Evolutionary conservation across 2,888 invertebrate genomes (phyloP).

Genomic region (Plebejus anna): DNA sequence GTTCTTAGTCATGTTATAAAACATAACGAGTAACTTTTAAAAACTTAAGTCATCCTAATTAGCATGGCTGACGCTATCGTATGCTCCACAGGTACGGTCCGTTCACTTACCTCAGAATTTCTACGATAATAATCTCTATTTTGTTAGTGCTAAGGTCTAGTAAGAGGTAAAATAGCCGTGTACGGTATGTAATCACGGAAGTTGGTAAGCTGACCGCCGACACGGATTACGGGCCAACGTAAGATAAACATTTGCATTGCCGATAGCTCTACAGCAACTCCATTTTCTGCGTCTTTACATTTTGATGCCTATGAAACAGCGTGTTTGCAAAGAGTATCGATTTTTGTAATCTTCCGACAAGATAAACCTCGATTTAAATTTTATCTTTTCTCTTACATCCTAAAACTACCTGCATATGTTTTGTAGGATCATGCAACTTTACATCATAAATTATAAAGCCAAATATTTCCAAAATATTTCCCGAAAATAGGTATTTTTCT

Average conservation of each 20-base stretch:
- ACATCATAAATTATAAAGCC: too few species aligned
- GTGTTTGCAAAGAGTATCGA: not conserved
- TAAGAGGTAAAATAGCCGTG: not conserved
- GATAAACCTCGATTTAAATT: not conserved
- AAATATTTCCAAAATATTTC: too few species aligned
- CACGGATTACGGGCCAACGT: not conserved
- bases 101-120: not conserved
- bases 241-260: conserved; percentile 1
- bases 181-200: not conserved
- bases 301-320: not conserved
- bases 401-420: too few species aligned
- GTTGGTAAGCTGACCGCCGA: conserved; percentile 15
- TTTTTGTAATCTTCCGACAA: not conserved
- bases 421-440: too few species aligned
- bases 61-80: conserved; percentile 9
- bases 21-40: not conserved
- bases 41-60: conserved; percentile 1
- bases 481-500: not conserved
- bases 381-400: not conserved
- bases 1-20: not conserved
- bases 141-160: not conserved
- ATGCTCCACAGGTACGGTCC: not conserved
- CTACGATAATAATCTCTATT: not conserved
- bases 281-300: conserved; percentile 3
- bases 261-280: not conserved